phyloP scores from a whole-genome alignment of 2,113 vertebrate genomes.

The Tympanuchus pallidicinctus region DNA sequence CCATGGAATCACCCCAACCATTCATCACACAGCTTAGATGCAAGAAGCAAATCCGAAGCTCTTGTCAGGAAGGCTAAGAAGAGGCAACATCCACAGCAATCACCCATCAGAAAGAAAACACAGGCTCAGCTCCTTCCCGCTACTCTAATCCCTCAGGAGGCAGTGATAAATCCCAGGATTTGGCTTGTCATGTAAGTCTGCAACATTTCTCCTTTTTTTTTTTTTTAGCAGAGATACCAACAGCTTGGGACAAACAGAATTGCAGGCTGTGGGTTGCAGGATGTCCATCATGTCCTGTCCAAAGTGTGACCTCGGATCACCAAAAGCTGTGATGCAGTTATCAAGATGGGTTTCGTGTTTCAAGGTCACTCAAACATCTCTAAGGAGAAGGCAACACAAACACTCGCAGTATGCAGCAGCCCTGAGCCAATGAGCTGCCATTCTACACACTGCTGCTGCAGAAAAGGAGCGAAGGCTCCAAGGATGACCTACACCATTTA shows the following conservation, averaged over 20 bases:
- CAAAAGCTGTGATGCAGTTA: not conserved
- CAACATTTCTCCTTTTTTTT: not conserved
- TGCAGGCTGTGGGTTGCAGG: not conserved
- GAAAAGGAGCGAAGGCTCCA: not conserved
- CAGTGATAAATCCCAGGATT: constrained; percentile 42
- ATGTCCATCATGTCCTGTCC: not conserved
- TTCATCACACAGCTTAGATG: not conserved
- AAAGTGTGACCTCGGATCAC: not conserved
- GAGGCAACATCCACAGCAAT: not conserved
- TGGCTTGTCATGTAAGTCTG: not conserved
- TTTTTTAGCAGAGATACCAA: not conserved
- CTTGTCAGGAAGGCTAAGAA: not conserved
- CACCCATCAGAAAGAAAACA: constrained; percentile 16
- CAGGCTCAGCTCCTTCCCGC: not conserved
- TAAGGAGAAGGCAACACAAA: not conserved
- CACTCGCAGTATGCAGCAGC: not conserved
- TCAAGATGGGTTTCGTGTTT: not conserved
- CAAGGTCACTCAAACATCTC: not conserved
- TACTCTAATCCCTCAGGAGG: constrained; percentile 23
- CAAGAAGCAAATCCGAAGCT: not conserved
- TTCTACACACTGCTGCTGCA: fast-evolving
- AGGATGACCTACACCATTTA: fast-evolving
- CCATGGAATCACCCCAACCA: not conserved
- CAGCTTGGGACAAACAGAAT: not conserved
- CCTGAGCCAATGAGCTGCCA: not conserved